Base-by-base conservation (phyloP, 1,140 invertebrate species). In the Ceratina australensis region DNA sequence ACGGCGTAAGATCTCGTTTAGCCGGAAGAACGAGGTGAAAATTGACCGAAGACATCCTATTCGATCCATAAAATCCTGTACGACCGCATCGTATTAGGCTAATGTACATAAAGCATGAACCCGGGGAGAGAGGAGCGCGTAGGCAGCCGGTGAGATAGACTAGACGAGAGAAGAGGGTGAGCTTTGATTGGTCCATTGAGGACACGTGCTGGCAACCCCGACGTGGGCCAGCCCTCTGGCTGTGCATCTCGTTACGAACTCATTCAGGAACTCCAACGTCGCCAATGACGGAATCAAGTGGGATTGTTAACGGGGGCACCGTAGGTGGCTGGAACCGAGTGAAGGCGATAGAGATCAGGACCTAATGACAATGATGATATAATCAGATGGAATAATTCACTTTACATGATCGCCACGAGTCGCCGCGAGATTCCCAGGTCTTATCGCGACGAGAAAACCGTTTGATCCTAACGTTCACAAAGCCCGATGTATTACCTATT, bases 131-230 rank as follows among this genome's bases (percentile, higher is more conserved):
- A 75, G 59, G 71, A 63, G 26, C 72, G 72, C 56, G 72, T 50
- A 26, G 77, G 73, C 69, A 79, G 54, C 69, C 54, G 56, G 68
- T 63, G 60, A 68, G 57, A 78, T 72, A 79, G 82, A 83, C 78
- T 76, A 74, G 81, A 82, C 65, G 81, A 83, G 82, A 82, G 84
- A 87, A 88, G 87, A 87, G 89, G 86, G 87, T 87, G 86, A 89
- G 85, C 82, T 90, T 88, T 91, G 90, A 91, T 91, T 91, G 90
- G 90, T 90, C 89, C 88, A 91, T 91, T 91, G 90, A 91, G 84
- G 88, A 88, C 90, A 90, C 90, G 90, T 90, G 90, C 89, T 82
- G 82, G 81, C 84, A 79, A 88, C 87, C 86, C 83, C 78, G 82
- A 80, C 75, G 79, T 82, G 74, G 81, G 64, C 79, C 82, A 86